Evolutionary conservation across 2,888 invertebrate genomes (phyloP).

Genomic region (Abrostola tripartita): DNA sequence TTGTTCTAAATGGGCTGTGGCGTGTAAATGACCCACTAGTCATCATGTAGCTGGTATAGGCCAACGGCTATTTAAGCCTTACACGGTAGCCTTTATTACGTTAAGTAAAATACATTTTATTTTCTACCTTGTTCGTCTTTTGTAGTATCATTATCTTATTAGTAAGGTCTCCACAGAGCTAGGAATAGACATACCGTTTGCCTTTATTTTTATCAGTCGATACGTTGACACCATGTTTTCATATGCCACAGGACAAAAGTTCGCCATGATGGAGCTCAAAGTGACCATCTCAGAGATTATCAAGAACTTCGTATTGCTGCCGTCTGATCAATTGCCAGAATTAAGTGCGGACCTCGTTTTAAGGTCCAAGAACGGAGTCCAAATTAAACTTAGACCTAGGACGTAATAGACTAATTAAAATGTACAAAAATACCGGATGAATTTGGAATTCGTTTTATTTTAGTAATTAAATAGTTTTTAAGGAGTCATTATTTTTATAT

Average conservation of each 20-base stretch:
- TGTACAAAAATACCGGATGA: conserved; percentile 5
- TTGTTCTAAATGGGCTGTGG: neutral
- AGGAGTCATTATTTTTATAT: neutral
- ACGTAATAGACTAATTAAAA: conserved; percentile 17
- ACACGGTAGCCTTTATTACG: too few relatives aligned
- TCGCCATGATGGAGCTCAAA: conserved; percentile 87
- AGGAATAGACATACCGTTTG: too few relatives aligned
- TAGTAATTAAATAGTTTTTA: neutral
- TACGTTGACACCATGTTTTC: neutral
- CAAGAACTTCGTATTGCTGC: conserved; percentile 76
- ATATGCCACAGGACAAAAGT: conserved; percentile 71
- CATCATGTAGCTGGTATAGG: too few relatives aligned
- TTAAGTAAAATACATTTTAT: too few relatives aligned
- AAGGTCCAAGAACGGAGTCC: conserved; percentile 71
- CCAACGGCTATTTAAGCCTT: too few relatives aligned
- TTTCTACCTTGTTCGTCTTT: too few relatives aligned
- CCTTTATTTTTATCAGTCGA: neutral
- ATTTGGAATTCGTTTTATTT: conserved; percentile 7
- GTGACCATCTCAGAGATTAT: conserved; percentile 83
- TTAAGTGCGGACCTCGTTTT: conserved; percentile 76
- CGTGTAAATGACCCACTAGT: neutral
- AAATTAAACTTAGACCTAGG: conserved; percentile 67
- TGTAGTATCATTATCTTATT: too few relatives aligned
- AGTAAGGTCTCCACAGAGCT: too few relatives aligned
- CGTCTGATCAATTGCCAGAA: conserved; percentile 70